Base-by-base conservation (phyloP, 2,888 invertebrate species). In the Leptarthrus brevirostris region DNA sequence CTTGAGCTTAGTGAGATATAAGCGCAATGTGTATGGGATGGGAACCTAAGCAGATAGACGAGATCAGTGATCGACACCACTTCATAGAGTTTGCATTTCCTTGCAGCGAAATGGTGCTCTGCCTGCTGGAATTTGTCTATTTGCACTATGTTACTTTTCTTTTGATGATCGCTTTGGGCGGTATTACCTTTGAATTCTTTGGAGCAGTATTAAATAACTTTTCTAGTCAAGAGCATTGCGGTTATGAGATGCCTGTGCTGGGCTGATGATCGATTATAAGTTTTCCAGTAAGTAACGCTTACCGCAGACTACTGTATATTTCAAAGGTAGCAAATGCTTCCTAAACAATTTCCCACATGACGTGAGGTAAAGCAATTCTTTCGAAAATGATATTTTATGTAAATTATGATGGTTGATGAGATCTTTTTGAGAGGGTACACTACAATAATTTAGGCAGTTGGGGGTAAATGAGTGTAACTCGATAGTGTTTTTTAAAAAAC, bases 251-350 rank as follows among this genome's bases (percentile, higher is more conserved):
- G 20, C 14, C 49, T 16, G 14, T n/a, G 16, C 6, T 58, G 58
- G n/a, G 16, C 58, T 34, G 58, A 58, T 58, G 58, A 58, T 58
- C 36, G 58, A 58, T 58, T 58, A 58, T 58, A 36, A 18, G 18
- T 40, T 36, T 34, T 58, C 34, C 16, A 4, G 58, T 16, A 58
- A 36, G 18, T 36, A 34, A 58, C 36, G 18, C 18, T 58, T 12
- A 58, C 58, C 58, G 36, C 20, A 18, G 26, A 34, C 58, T 58
- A 40, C 36, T 58, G 58, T 58, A 36, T 36, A 36, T 34, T 58
- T 58, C 34, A 36, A 26, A 56, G 56, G 58, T 58, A 34, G 30
- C 18, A 10, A 18, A 16, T 18, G 2, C 14, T 58, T 58, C 14
- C 16, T 2, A 3, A n/a, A 18, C 14, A 30, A 30, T 2, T 58